Conservation (phyloP, 2,888 invertebrate genomes). For the Invenusta paracnida region DNA sequence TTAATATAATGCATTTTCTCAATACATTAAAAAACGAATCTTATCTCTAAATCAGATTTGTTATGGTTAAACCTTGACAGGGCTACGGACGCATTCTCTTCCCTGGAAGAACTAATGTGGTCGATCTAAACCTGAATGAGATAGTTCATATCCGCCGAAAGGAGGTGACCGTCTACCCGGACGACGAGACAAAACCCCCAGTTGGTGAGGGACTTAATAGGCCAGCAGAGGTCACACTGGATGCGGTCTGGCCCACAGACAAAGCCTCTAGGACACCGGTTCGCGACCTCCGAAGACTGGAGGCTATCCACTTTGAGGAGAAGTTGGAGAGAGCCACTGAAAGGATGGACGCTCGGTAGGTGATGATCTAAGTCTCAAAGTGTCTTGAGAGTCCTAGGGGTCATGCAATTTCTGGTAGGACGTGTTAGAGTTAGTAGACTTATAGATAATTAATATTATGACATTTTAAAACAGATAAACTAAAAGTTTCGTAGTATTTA, state of each 20-base stretch:
- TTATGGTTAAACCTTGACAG: too few relatives aligned
- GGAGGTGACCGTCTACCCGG: slow-evolving; percentile 87
- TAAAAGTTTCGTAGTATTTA: too few relatives aligned
- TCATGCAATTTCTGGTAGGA: not conserved
- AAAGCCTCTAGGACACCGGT: slow-evolving; percentile 75
- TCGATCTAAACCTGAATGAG: slow-evolving; percentile 78
- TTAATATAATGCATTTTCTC: too few relatives aligned
- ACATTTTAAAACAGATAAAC: too few relatives aligned
- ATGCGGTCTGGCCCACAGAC: slow-evolving; percentile 87
- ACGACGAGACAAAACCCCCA: slow-evolving; percentile 80
- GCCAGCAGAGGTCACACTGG: slow-evolving; percentile 77
- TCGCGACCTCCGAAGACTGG: slow-evolving; percentile 71
- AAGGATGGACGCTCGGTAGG: slow-evolving; percentile 73
- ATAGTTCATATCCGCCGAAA: slow-evolving; percentile 85
- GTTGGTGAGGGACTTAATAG: slow-evolving; percentile 81
- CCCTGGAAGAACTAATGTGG: slow-evolving; percentile 75
- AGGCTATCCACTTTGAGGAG: slow-evolving; percentile 77
- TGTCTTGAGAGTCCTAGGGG: not conserved
- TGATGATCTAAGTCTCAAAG: too few relatives aligned
- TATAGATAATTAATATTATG: too few relatives aligned
- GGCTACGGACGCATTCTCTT: slow-evolving; percentile 86
- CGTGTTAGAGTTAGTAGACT: too few relatives aligned
- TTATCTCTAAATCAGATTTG: too few relatives aligned
- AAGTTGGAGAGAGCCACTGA: slow-evolving; percentile 77
- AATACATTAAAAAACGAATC: too few relatives aligned